phyloP scores from a whole-genome alignment of 2,113 vertebrate species.

The Marcusenius ussheri region DNA sequence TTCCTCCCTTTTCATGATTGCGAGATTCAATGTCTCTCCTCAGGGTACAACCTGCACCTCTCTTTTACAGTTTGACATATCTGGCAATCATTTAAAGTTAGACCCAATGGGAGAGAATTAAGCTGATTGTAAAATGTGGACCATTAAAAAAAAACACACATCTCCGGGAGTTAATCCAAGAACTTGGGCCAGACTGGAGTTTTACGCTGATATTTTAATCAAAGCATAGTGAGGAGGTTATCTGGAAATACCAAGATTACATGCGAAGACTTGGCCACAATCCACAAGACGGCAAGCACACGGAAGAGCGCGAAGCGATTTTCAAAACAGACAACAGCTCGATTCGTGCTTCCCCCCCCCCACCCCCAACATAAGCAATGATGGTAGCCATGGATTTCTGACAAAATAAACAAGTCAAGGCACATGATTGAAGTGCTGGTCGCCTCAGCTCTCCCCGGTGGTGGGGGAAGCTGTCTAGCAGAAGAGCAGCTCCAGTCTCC shows the following conservation, averaged over 20 bases:
- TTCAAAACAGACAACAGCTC: slow-evolving; percentile 55
- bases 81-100: background rate
- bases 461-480: slow-evolving; percentile 15
- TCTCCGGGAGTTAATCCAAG: slow-evolving; percentile 3
- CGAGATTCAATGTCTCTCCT: background rate
- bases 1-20: background rate
- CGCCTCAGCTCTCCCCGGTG: slow-evolving; percentile 23
- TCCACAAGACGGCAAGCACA: slow-evolving; percentile 29
- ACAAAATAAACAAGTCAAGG: slow-evolving; percentile 48
- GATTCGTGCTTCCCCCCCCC: slow-evolving; percentile 32
- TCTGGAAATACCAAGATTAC: slow-evolving; percentile 22
- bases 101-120: background rate
- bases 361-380: slow-evolving; percentile 51
- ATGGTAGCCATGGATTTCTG: slow-evolving; percentile 47
- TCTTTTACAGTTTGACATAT: background rate
- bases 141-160: background rate
- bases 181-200: background rate
- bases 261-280: slow-evolving; percentile 26
- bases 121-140: background rate
- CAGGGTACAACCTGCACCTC: background rate
- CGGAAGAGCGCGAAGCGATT: slow-evolving; percentile 48
- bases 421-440: slow-evolving; percentile 26
- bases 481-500: slow-evolving; percentile 16
- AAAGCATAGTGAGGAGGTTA: slow-evolving; percentile 10
- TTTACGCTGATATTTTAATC: background rate